Conservation (phyloP, 2,797 vertebrate genomes). For the Coilia nasus region DNA sequence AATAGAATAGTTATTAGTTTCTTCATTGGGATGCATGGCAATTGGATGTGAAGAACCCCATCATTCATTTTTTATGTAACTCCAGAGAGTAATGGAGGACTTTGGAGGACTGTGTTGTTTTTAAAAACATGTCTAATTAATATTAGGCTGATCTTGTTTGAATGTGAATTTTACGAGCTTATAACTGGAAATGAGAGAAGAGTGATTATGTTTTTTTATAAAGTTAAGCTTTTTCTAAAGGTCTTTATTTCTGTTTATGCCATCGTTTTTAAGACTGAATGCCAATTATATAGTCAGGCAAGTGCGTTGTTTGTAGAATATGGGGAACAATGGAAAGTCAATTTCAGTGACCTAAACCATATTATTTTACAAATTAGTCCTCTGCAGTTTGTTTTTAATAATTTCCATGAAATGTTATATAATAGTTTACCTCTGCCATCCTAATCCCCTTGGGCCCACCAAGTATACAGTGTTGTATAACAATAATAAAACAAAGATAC, state of each 20-base stretch:
- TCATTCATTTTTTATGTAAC: slow-evolving; percentile 2
- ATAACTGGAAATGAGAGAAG: neutral
- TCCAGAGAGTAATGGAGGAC: slow-evolving; percentile 14
- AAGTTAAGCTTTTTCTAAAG: neutral
- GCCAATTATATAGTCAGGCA: neutral
- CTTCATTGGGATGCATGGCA: slow-evolving; percentile 1
- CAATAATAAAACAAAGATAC: neutral
- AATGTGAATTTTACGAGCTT: slow-evolving; percentile 3
- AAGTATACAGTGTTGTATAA: slow-evolving; percentile 17
- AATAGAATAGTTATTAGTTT: neutral
- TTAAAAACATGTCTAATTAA: neutral
- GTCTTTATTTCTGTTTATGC: slow-evolving; percentile 2
- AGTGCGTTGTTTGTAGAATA: neutral
- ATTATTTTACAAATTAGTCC: neutral
- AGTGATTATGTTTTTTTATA: neutral
- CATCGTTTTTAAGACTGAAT: neutral
- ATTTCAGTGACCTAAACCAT: neutral
- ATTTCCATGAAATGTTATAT: slow-evolving; percentile 16
- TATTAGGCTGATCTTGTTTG: slow-evolving; percentile 1
- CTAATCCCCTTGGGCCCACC: neutral
- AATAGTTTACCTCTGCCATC: slow-evolving; percentile 12
- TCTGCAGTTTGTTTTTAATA: slow-evolving; percentile 11
- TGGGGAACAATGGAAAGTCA: neutral
- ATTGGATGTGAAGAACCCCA: neutral
- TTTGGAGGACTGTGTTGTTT: neutral